Conservation (phyloP, 2,888 invertebrate species). For the Lissonota sp. region DNA sequence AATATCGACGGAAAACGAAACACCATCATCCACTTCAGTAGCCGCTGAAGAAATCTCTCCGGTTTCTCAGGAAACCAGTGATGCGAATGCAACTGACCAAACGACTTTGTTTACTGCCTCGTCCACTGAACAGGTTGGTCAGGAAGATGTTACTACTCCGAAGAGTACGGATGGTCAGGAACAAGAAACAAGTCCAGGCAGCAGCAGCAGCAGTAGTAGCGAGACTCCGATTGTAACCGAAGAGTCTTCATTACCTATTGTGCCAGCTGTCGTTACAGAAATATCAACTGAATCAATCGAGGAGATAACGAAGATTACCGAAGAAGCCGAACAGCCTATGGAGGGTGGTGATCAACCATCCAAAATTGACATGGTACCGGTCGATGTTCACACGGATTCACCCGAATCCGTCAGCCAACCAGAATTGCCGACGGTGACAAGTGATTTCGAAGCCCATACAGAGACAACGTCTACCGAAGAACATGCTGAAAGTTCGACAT, state of each 20-base stretch:
- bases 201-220: conserved; percentile 17
- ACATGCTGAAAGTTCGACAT: conserved; percentile 29
- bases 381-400: conserved; percentile 17
- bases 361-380: conserved; percentile 48
- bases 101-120: background rate
- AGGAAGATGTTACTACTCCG: background rate
- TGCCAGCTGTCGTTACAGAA: conserved; percentile 43
- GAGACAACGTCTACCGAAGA: conserved; percentile 38
- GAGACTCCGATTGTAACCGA: conserved; percentile 32
- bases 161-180: background rate
- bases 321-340: conserved; percentile 52
- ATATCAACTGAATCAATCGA: conserved; percentile 39
- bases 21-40: conserved; percentile 29
- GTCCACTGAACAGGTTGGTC: background rate
- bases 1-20: background rate
- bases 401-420: conserved; percentile 35
- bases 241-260: conserved; percentile 21
- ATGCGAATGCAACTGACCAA: background rate
- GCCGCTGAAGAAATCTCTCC: conserved; percentile 16
- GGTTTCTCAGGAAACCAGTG: background rate
- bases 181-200: background rate
- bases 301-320: conserved; percentile 28
- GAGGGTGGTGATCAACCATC: conserved; percentile 52
- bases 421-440: conserved; percentile 39
- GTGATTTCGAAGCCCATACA: conserved; percentile 44